phyloP scores from a whole-genome alignment of 2,797 vertebrate species.

The Decapterus maruadsi region DNA sequence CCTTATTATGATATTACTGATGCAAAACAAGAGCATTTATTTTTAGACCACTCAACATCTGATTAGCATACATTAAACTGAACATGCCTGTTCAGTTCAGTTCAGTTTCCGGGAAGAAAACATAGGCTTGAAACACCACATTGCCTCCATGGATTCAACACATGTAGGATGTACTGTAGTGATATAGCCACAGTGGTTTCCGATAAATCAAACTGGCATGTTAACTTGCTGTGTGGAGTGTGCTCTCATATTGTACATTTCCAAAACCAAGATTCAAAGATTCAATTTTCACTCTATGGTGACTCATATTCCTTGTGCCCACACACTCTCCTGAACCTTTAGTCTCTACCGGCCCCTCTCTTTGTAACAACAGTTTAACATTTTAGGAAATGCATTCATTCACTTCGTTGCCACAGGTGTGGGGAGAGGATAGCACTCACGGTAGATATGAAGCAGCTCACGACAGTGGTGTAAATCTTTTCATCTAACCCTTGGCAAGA shows the following conservation, averaged over 20 bases:
- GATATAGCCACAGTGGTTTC: slow-evolving; percentile 15
- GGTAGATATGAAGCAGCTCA: neutral
- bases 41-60: slow-evolving; percentile 42
- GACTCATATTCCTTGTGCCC: slow-evolving; percentile 51
- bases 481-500: neutral
- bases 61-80: slow-evolving; percentile 20
- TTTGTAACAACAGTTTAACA: slow-evolving; percentile 26
- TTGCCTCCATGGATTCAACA: slow-evolving; percentile 32
- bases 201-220: slow-evolving; percentile 16
- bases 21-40: slow-evolving; percentile 34
- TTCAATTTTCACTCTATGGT: slow-evolving; percentile 15
- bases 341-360: slow-evolving; percentile 23
- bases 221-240: neutral
- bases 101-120: slow-evolving; percentile 21
- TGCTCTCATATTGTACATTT: slow-evolving; percentile 17
- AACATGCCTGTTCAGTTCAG: slow-evolving; percentile 27
- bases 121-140: slow-evolving; percentile 42
- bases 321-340: slow-evolving; percentile 26
- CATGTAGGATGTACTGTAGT: neutral
- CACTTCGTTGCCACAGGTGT: neutral
- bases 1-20: slow-evolving; percentile 43
- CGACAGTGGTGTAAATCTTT: neutral
- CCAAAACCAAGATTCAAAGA: slow-evolving; percentile 9
- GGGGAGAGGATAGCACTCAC: neutral
- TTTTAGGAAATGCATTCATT: slow-evolving; percentile 17